Base-by-base conservation (phyloP, 2,888 invertebrate genomes). In the Orgyia antiqua region DNA sequence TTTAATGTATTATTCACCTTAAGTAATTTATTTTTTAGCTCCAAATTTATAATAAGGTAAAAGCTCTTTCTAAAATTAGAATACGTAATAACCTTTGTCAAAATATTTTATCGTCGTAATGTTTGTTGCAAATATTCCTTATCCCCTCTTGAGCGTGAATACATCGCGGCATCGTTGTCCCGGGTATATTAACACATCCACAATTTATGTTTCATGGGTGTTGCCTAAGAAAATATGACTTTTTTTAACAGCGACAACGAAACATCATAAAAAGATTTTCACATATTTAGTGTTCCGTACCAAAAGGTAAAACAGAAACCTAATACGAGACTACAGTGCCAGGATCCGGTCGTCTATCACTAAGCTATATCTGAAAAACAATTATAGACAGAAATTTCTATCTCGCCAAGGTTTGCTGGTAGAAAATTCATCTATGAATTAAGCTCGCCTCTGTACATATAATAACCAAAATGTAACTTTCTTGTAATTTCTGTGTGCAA, bases 151-250 rank as follows among this genome's bases (percentile, higher is more conserved):
- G 29, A 39, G 35, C 37, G 45, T 35, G 39, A 36, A 47, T 48
- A 52, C 40, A n/a, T n/a, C n/a, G n/a, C n/a, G n/a, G n/a, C n/a
- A 51, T 52, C 50, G 39, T 45, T 49, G 51, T 59, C 61, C 45
- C 45, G 45, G 53, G 64, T 58, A 60, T 68, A 68, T 68, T 68
- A 68, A 63, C 69, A 62, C 68, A 61, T 60, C 56, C 57, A 57
- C 65, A 68, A 69, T 70, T 69, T 69, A 70, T 65, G 61, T 63
- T 64, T 57, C 61, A 61, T 62, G 59, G 53, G 59, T 64, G 58
- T 57, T 54, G 60, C 61, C 70, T 71, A 70, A 68, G 67, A 69
- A 68, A 58, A 59, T 69, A 71, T 59, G 51, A 55, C 47, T 39
- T 60, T 63, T 62, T 57, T 67, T 66, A 61, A 62, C 63, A 65